A percentile compares a stretch with the other conserved stretches of the same genome.
phyloP scores from a whole-genome alignment of 2,113 vertebrate species.

The Otolemur garnettii region DNA sequence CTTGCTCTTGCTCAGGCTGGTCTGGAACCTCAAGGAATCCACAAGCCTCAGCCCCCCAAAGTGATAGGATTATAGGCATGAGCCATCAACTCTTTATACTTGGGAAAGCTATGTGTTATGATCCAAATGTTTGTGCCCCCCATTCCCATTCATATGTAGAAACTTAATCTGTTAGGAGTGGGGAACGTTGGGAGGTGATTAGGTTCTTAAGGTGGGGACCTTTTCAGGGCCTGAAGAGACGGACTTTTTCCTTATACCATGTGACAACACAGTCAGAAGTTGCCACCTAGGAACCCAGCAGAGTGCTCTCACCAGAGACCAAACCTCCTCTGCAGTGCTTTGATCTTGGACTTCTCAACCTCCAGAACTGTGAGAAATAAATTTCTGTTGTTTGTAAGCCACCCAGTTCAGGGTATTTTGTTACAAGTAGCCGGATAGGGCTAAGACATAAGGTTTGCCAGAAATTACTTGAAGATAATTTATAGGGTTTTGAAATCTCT shows the following conservation, averaged over 20 bases:
- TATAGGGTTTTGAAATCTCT: slow-evolving; percentile 17
- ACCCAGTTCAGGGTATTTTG: background rate
- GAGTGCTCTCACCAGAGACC: accelerated
- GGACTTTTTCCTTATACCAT: background rate
- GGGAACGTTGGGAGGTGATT: background rate
- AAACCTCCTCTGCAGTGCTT: background rate
- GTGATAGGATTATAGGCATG: too few relatives aligned
- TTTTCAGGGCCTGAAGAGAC: background rate
- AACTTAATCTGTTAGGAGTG: background rate
- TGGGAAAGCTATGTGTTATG: background rate
- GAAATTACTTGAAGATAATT: slow-evolving; percentile 1
- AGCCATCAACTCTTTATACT: background rate
- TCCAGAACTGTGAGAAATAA: background rate
- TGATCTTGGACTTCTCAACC: background rate
- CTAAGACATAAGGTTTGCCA: background rate
- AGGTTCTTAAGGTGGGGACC: background rate
- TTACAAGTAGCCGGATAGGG: background rate
- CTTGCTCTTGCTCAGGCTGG: too few relatives aligned
- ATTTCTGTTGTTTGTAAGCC: background rate
- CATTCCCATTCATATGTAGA: background rate
- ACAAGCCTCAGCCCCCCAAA: too few relatives aligned
- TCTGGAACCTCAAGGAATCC: too few relatives aligned
- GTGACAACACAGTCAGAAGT: background rate
- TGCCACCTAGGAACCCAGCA: background rate
- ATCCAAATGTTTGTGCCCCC: background rate